Evolutionary conservation across 2,888 invertebrate genomes (phyloP).

Genomic region (Marasmarcha lunaedactyla): DNA sequence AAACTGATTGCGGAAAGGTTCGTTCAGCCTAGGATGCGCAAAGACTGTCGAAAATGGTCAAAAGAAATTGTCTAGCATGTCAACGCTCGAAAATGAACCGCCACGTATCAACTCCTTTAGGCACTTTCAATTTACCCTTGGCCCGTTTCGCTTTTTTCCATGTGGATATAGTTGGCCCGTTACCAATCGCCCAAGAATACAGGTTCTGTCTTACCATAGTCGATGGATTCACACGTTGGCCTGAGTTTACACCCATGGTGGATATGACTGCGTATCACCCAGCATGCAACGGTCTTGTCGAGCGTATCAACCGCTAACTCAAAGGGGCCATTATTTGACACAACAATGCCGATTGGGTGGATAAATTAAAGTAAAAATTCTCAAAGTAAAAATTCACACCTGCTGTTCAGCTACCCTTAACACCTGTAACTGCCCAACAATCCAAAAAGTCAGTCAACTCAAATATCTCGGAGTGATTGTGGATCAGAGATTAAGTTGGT

Average conservation of each 20-base stretch:
- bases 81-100: not conserved
- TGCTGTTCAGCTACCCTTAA: too few relatives aligned
- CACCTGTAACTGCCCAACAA: too few relatives aligned
- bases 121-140: not conserved
- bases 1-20: not conserved
- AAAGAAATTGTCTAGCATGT: not conserved
- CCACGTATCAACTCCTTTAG: not conserved
- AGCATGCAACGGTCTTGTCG: too few relatives aligned
- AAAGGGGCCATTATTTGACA: too few relatives aligned
- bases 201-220: not conserved
- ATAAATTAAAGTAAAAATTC: too few relatives aligned
- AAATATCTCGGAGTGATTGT: too few relatives aligned
- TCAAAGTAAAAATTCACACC: too few relatives aligned
- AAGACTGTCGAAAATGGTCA: not conserved
- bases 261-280: constrained; percentile 16
- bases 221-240: constrained; percentile 15
- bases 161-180: not conserved
- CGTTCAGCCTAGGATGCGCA: not conserved
- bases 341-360: too few relatives aligned
- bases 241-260: constrained; percentile 16
- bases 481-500: too few relatives aligned
- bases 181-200: not conserved
- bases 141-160: not conserved
- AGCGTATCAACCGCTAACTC: too few relatives aligned
- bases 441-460: too few relatives aligned